Evolutionary conservation across 2,113 vertebrate species (phyloP).

Genomic region (Etheostoma spectabile): DNA sequence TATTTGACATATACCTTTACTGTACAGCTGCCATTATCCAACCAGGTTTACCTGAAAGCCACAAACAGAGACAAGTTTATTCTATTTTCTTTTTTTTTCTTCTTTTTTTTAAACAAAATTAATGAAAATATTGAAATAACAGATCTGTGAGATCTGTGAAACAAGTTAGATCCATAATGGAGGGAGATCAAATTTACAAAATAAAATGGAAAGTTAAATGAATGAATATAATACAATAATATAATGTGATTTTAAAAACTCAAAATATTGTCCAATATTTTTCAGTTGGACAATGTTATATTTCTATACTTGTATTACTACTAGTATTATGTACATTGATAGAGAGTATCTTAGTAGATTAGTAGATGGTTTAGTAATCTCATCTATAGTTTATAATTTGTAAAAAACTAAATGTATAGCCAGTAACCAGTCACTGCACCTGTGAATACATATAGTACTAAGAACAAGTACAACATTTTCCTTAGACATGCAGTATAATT

Average conservation of each 20-base stretch:
- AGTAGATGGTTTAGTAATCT: background rate
- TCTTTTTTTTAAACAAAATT: too few relatives aligned
- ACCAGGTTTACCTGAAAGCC: background rate
- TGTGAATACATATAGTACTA: background rate
- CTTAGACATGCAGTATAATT: background rate
- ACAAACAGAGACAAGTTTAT: too few relatives aligned
- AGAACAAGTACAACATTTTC: background rate
- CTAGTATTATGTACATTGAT: background rate
- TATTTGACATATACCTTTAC: background rate
- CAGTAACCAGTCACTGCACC: background rate
- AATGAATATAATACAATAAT: background rate
- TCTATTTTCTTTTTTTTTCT: too few relatives aligned
- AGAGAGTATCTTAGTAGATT: too few relatives aligned
- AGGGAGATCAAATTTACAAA: background rate
- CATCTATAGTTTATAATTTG: background rate
- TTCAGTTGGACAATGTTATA: background rate
- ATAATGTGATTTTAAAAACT: background rate
- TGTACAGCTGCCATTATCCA: background rate
- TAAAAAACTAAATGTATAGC: background rate
- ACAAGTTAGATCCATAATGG: background rate
- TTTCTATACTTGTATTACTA: background rate
- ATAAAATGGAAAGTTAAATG: background rate
- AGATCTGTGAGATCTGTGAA: too few relatives aligned
- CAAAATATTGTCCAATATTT: background rate
- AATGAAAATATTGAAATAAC: too few relatives aligned